These are phyloP conservation scores for Pempheris klunzingeri DNA, from an alignment of 2,797 vertebrate genomes.

Conservation along the genomic window DNA sequence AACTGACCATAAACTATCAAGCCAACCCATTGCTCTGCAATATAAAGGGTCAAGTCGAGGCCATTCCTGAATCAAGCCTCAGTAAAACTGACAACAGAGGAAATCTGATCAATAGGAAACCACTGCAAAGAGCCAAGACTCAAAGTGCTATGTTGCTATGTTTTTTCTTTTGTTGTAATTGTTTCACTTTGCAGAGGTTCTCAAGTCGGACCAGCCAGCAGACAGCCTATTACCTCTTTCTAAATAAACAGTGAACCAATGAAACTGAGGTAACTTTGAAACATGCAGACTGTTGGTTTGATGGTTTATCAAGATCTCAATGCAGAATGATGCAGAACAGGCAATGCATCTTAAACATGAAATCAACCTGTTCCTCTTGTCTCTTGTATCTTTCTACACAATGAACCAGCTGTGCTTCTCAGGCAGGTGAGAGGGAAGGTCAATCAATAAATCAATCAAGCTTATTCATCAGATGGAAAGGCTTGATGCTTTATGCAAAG, in stretches of 20 bases:
- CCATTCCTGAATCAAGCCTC: slow-evolving; percentile 46
- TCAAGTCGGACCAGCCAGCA: slow-evolving; percentile 7
- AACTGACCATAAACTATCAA: not conserved
- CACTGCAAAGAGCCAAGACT: slow-evolving; percentile 48
- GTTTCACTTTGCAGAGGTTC: slow-evolving; percentile 44
- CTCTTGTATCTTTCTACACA: slow-evolving; percentile 26
- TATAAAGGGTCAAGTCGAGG: slow-evolving; percentile 55
- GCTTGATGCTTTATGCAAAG: too few relatives aligned
- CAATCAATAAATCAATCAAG: too few relatives aligned
- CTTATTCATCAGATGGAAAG: too few relatives aligned
- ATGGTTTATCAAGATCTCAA: slow-evolving; percentile 1
- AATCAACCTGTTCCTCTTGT: slow-evolving; percentile 54
- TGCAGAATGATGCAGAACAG: slow-evolving; percentile 20
- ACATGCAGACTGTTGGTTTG: not conserved
- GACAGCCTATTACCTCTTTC: slow-evolving; percentile 2
- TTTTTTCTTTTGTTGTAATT: slow-evolving; percentile 48
- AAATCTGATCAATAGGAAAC: slow-evolving; percentile 62
- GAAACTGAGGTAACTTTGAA: slow-evolving; percentile 7
- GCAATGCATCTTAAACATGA: slow-evolving; percentile 32
- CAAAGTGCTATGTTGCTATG: slow-evolving; percentile 38
- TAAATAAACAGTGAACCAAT: slow-evolving; percentile 29
- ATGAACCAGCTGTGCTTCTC: slow-evolving; percentile 35
- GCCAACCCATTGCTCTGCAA: slow-evolving; percentile 41
- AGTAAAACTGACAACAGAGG: slow-evolving; percentile 54
- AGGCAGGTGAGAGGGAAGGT: slow-evolving; percentile 18